Conservation (phyloP, 2,113 vertebrate species). For the Cyanoramphus novaezelandiae region DNA sequence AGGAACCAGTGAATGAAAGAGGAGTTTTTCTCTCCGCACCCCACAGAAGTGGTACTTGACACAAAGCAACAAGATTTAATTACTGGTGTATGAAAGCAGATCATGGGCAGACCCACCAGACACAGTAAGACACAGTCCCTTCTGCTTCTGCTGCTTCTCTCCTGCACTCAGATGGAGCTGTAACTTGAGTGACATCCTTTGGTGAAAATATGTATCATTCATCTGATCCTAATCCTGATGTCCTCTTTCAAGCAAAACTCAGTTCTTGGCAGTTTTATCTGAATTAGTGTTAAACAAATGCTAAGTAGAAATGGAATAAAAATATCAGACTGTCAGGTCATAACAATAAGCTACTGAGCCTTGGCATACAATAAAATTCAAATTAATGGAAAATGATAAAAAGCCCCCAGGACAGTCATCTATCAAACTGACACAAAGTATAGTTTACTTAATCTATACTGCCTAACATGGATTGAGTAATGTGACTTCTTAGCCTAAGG, state of each 20-base stretch:
- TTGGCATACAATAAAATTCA: conserved; percentile 11
- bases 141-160: background rate
- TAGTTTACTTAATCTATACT: conserved; percentile 2
- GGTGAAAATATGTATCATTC: background rate
- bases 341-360: background rate
- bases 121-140: background rate
- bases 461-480: background rate
- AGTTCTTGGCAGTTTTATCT: background rate
- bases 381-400: conserved; percentile 33
- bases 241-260: background rate
- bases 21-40: background rate
- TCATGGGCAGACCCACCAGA: background rate
- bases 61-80: background rate
- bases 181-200: background rate
- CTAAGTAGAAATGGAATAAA: background rate
- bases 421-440: background rate
- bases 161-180: background rate
- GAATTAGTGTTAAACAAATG: conserved; percentile 10
- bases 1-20: background rate
- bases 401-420: background rate
- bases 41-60: background rate
- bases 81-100: background rate
- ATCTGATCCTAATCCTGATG: background rate
- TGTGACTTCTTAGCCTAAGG: background rate
- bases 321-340: conserved; percentile 7